A percentile compares a stretch with the other conserved stretches of the same genome.
These are phyloP conservation scores for Illadopsis cleaveri DNA, from an alignment of 2,113 vertebrate genomes.

Conservation along the genomic window DNA sequence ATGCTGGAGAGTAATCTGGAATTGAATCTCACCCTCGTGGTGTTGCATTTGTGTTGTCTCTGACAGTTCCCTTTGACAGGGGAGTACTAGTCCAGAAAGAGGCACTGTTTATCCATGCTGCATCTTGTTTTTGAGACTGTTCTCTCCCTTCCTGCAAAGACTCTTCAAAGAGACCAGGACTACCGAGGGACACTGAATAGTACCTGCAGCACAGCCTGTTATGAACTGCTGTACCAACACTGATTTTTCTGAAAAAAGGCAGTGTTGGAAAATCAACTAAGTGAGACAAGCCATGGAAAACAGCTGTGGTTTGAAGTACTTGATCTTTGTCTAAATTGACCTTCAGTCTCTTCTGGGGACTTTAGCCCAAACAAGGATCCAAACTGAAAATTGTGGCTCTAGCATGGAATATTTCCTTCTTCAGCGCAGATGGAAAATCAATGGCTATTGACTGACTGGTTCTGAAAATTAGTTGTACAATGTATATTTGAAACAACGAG, in stretches of 20 bases:
- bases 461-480: background rate
- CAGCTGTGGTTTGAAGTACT: background rate
- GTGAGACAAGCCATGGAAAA: background rate
- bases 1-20: background rate
- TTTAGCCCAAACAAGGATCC: background rate
- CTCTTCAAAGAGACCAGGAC: background rate
- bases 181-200: background rate
- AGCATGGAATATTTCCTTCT: background rate
- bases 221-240: background rate
- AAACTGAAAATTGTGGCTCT: background rate
- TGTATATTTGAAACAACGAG: background rate
- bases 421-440: background rate
- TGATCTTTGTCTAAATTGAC: background rate
- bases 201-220: background rate
- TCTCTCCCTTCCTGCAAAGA: background rate
- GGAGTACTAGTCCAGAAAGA: background rate
- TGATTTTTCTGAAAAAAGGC: background rate
- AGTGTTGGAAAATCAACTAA: background rate
- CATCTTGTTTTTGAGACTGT: background rate
- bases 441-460: background rate
- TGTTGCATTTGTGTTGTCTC: rapidly evolving
- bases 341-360: background rate
- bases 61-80: background rate
- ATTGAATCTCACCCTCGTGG: background rate
- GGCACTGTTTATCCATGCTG: background rate